Conservation (phyloP, 2,888 invertebrate species). For the Tenthredo amoena region DNA sequence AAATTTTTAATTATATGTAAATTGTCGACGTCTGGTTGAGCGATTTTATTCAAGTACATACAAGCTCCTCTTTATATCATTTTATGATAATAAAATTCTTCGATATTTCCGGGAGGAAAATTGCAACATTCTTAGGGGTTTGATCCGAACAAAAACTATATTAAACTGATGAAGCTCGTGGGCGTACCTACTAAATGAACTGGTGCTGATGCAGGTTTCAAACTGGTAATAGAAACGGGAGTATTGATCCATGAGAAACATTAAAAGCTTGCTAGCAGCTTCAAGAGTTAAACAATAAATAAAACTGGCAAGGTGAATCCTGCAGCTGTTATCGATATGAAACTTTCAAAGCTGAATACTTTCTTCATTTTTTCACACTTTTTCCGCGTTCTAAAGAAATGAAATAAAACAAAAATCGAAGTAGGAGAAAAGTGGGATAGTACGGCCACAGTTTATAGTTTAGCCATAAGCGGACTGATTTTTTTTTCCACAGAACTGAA, state of each 20-base stretch:
- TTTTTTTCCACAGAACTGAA: too few relatives aligned
- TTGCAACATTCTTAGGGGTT: background rate
- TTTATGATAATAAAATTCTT: background rate
- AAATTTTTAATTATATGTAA: background rate
- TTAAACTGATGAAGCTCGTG: conserved; percentile 19
- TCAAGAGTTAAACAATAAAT: conserved; percentile 33
- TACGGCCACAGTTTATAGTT: background rate
- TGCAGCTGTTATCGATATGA: conserved; percentile 10
- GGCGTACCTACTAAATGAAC: conserved; percentile 15
- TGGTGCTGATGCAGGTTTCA: conserved; percentile 32
- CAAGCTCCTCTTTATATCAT: background rate
- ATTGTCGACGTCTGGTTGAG: background rate
- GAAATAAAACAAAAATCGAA: background rate
- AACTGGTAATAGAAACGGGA: conserved; percentile 39
- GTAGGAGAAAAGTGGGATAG: background rate
- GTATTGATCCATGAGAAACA: conserved; percentile 43
- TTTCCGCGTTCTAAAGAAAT: background rate
- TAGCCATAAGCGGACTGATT: too few relatives aligned
- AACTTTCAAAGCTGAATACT: conserved; percentile 16
- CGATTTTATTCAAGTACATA: background rate
- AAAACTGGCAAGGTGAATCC: background rate
- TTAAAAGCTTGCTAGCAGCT: conserved; percentile 33
- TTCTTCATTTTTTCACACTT: background rate
- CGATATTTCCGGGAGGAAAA: background rate
- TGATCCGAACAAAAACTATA: background rate